phyloP scores from a whole-genome alignment of 2,797 vertebrate genomes.

The Enteromius radiatus region DNA sequence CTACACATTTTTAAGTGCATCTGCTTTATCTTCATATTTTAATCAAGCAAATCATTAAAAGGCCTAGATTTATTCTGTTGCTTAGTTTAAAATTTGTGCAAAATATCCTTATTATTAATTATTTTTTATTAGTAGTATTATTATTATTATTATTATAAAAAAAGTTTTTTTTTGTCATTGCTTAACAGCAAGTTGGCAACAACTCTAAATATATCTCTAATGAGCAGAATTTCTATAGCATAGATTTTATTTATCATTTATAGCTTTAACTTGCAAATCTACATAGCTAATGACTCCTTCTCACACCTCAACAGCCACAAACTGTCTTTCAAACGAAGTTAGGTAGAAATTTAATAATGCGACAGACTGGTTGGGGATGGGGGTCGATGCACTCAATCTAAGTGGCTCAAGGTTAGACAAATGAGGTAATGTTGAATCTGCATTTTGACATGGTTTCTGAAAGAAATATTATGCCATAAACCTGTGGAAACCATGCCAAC shows the following conservation, averaged over 20 bases:
- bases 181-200: not conserved
- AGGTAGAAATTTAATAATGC: not conserved
- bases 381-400: not conserved
- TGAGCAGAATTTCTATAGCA: not conserved
- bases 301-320: too few species aligned
- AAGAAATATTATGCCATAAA: not conserved
- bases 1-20: not conserved
- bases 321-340: not conserved
- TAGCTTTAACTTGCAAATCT: not conserved
- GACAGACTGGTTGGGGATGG: not conserved
- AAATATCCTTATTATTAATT: not conserved
- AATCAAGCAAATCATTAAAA: not conserved
- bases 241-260: too few species aligned
- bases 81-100: not conserved
- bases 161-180: not conserved
- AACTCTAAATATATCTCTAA: not conserved
- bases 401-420: constrained; percentile 10
- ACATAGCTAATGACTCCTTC: not conserved
- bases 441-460: not conserved
- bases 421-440: constrained; percentile 13
- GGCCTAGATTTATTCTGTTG: not conserved
- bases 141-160: not conserved
- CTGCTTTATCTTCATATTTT: not conserved
- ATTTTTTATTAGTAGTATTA: not conserved
- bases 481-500: not conserved